Evolutionary conservation across 2,797 vertebrate genomes (phyloP).

Genomic region (Eremophila alpestris): DNA sequence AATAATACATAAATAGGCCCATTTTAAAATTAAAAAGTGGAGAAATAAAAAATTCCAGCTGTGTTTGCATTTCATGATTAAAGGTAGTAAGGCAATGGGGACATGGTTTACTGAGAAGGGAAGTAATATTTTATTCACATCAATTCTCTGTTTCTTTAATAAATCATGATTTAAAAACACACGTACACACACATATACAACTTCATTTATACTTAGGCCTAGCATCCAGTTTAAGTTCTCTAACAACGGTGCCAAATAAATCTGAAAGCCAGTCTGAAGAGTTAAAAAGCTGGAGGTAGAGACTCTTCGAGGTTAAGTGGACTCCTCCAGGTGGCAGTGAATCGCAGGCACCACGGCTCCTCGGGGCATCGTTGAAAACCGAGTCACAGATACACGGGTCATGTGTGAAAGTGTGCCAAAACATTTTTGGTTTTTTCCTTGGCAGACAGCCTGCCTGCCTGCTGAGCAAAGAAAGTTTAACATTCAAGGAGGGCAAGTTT

Average conservation of each 20-base stretch:
- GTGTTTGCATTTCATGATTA: background rate
- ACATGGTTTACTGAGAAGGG: background rate
- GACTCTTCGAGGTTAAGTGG: background rate
- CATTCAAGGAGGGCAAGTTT: background rate
- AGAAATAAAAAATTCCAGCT: background rate
- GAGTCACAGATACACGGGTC: background rate
- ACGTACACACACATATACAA: background rate
- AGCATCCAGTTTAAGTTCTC: background rate
- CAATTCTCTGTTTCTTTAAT: background rate
- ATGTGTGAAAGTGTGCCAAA: background rate
- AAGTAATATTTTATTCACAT: slow-evolving; percentile 15
- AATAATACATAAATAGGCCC: background rate
- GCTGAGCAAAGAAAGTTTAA: background rate
- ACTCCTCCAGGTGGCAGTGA: slow-evolving; percentile 13
- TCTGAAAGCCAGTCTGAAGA: background rate
- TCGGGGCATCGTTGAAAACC: background rate
- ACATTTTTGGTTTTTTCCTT: background rate
- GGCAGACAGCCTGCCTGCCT: background rate
- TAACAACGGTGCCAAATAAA: background rate
- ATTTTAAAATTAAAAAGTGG: background rate
- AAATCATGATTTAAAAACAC: background rate
- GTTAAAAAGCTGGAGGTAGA: background rate
- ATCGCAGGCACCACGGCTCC: accelerated
- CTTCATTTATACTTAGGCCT: background rate
- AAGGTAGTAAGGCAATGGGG: background rate